phyloP scores from a whole-genome alignment of 2,113 vertebrate genomes.

The Cettia cetti region DNA sequence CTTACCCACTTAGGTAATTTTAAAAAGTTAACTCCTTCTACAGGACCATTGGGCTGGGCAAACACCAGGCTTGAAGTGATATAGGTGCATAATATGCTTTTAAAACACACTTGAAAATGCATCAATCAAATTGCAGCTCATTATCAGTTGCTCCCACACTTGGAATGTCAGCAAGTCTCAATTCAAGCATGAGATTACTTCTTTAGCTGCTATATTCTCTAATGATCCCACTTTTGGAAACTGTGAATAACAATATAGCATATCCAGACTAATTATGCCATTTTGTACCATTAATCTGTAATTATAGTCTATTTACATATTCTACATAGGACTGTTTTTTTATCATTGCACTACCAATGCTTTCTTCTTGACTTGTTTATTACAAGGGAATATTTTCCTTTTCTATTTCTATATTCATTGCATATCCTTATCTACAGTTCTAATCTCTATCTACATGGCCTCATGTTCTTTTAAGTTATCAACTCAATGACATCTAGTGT shows the following conservation, averaged over 20 bases:
- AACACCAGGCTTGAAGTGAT: not conserved
- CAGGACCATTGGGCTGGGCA: not conserved
- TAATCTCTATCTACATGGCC: not conserved
- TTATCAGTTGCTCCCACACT: not conserved
- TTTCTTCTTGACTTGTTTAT: not conserved
- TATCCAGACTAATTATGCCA: not conserved
- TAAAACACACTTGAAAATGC: not conserved
- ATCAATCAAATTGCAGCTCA: not conserved
- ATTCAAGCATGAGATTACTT: conserved; percentile 1
- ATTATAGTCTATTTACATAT: conserved; percentile 8
- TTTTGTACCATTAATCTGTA: conserved; percentile 25
- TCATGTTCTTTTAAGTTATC: not conserved
- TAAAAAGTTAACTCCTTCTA: not conserved
- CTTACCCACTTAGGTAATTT: not conserved
- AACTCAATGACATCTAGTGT: not conserved
- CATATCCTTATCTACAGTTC: not conserved
- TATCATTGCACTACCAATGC: not conserved
- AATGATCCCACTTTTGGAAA: not conserved
- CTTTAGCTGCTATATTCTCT: conserved; percentile 4
- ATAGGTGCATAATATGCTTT: not conserved
- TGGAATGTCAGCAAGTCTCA: not conserved
- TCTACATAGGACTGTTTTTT: not conserved
- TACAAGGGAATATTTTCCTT: not conserved
- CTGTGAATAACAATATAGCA: not conserved
- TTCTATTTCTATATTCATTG: not conserved